Evolutionary conservation across 2,797 vertebrate genomes (phyloP), one percentile per base, ranked within the genome.

Genomic region (Merluccius polli): DNA sequence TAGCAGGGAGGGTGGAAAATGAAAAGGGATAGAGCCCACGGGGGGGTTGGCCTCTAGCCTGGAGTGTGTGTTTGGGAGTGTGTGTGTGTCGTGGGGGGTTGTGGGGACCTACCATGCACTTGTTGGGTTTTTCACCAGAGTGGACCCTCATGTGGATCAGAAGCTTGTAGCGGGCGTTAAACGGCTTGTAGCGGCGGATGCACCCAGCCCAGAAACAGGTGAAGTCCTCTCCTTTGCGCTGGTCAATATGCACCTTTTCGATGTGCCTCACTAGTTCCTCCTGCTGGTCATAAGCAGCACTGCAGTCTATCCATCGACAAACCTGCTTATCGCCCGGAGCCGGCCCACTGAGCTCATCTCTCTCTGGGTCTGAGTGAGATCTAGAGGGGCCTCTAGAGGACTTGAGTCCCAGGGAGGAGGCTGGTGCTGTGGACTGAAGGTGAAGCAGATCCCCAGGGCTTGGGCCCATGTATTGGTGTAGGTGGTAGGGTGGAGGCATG

Each of bases 111-210:
- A 99, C 98, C 98, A 99, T 99, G 76, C 98, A 99, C 89, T 98
- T 99, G 94, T 99, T 99, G 70, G 98, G 98, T 89, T 99, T 99
- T 91, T 99, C 98, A 69, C 98, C 98, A 0, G 98, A 99, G 92
- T 99, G 98, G 85, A 99, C 98, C 81, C 98, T 96, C 98, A 99
- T 99, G 89, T 99, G 98, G 90, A 99, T 99, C 85, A 99, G 96
- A 89, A 99, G 94, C 91, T 99, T 99, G 94, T 99, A 99, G 86
- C 98, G 98, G 70, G 98, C 98, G 15, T 99, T 99, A 94, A 99
- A 99, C 84, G 98, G 98, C 85, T 99, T 98, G 88, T 98, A 98
- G 48, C 97, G 96, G 36, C 98, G 95, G 81, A 97, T 95, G 38
- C 98, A 99, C 82, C 98, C 97, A 0, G 96, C 95, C 98, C 98